Evolutionary conservation across 2,113 vertebrate genomes (phyloP).

Genomic region (Suricata suricatta): DNA sequence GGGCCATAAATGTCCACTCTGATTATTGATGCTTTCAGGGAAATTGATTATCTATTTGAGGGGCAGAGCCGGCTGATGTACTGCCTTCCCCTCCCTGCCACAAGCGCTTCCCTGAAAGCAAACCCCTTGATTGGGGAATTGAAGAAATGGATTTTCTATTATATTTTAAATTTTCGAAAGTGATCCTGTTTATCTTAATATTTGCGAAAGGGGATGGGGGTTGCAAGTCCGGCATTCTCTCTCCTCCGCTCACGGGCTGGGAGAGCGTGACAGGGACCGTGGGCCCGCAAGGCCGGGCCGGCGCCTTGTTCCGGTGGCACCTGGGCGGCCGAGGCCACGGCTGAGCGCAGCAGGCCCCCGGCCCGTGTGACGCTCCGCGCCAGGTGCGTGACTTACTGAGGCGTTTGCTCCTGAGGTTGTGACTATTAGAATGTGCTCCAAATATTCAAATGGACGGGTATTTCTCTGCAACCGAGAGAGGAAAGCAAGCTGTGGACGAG

Average conservation of each 20-base stretch:
- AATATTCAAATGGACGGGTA: rapidly evolving
- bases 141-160: slow-evolving; percentile 78
- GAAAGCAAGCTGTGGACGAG: not conserved
- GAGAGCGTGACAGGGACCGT: not conserved
- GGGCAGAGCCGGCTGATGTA: slow-evolving; percentile 86
- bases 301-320: rapidly evolving
- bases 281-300: rapidly evolving
- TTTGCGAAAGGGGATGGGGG: not conserved
- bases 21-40: slow-evolving; percentile 96
- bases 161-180: slow-evolving; percentile 69
- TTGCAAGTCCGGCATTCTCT: rapidly evolving
- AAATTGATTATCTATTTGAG: slow-evolving; percentile 95
- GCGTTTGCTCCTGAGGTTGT: not conserved
- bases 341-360: rapidly evolving
- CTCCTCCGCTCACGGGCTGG: rapidly evolving
- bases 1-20: slow-evolving; percentile 94
- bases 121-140: slow-evolving; percentile 66
- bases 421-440: rapidly evolving
- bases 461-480: not conserved
- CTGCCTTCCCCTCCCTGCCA: slow-evolving; percentile 83
- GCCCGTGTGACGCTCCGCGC: rapidly evolving
- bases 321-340: rapidly evolving
- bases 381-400: not conserved
- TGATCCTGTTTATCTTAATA: slow-evolving; percentile 16
- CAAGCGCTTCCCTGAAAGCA: slow-evolving; percentile 76